phyloP scores from a whole-genome alignment of 2,113 vertebrate species.

The Phrynosoma platyrhinos region DNA sequence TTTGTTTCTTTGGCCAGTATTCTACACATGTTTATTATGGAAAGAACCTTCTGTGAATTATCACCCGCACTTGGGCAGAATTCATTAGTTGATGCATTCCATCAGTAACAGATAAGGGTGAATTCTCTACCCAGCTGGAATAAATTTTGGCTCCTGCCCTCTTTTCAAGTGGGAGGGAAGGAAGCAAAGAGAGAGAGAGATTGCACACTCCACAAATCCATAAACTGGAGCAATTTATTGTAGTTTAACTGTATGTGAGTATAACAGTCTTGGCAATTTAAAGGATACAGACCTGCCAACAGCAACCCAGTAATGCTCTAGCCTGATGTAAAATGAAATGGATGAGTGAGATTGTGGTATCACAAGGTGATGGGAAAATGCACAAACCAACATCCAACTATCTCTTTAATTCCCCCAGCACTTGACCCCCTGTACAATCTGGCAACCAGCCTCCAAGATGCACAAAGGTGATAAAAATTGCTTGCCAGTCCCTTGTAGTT shows the following conservation, averaged over 20 bases:
- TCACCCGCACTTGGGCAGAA: conserved; percentile 25
- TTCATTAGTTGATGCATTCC: conserved; percentile 38
- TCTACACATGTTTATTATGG: neutral
- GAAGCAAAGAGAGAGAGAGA: conserved; percentile 4
- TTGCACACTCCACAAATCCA: neutral
- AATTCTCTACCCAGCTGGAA: neutral
- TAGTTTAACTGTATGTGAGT: conserved; percentile 2
- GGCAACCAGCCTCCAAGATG: conserved; percentile 12
- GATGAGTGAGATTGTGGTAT: conserved; percentile 22
- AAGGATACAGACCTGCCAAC: conserved; percentile 43
- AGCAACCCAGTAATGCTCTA: conserved; percentile 28
- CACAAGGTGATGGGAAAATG: conserved; percentile 29
- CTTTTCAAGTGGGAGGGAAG: conserved; percentile 12
- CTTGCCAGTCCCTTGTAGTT: conserved; percentile 42
- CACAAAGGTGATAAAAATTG: conserved; percentile 35
- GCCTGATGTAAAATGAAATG: conserved; percentile 59
- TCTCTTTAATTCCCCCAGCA: conserved; percentile 35
- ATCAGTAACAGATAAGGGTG: neutral
- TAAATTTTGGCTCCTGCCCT: conserved; percentile 28
- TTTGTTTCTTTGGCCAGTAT: neutral
- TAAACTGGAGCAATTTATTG: neutral
- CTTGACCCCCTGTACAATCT: conserved; percentile 47
- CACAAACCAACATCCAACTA: conserved; percentile 31
- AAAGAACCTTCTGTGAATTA: conserved; percentile 2
- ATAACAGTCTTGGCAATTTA: conserved; percentile 29